Conservation (phyloP, 2,797 vertebrate species). For the Falco concolor region DNA sequence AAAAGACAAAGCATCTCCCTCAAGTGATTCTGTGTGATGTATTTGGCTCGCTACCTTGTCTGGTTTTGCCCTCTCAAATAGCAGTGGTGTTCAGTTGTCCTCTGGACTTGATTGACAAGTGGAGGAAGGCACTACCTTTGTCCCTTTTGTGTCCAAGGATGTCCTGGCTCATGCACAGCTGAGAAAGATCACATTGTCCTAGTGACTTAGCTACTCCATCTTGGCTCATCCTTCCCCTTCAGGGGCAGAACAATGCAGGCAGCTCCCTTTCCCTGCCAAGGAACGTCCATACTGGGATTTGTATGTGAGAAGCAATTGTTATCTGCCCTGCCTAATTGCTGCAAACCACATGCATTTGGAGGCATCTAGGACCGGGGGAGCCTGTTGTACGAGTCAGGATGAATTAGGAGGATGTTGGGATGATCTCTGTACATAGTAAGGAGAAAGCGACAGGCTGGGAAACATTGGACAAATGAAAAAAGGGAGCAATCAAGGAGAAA, state of each 20-base stretch:
- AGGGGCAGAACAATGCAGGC: neutral
- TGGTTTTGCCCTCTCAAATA: neutral
- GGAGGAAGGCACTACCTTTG: neutral
- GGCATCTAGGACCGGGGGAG: neutral
- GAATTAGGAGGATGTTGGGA: constrained; percentile 16
- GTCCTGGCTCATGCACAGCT: neutral
- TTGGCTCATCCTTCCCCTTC: neutral
- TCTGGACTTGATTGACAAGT: neutral
- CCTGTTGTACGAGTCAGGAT: neutral
- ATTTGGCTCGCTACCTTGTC: neutral
- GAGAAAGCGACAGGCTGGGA: neutral
- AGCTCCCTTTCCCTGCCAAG: neutral
- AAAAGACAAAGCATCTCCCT: neutral
- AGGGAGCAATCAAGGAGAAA: constrained; percentile 49
- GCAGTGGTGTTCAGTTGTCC: neutral
- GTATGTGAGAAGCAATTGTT: neutral
- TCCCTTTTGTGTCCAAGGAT: neutral
- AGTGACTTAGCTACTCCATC: neutral
- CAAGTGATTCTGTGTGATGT: neutral
- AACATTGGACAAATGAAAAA: constrained; percentile 13
- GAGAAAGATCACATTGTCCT: neutral
- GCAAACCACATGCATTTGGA: neutral
- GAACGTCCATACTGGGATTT: neutral
- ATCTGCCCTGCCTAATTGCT: neutral
- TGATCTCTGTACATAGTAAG: neutral